phyloP scores from a whole-genome alignment of 2,888 invertebrate genomes.

The Tenthredo livida region DNA sequence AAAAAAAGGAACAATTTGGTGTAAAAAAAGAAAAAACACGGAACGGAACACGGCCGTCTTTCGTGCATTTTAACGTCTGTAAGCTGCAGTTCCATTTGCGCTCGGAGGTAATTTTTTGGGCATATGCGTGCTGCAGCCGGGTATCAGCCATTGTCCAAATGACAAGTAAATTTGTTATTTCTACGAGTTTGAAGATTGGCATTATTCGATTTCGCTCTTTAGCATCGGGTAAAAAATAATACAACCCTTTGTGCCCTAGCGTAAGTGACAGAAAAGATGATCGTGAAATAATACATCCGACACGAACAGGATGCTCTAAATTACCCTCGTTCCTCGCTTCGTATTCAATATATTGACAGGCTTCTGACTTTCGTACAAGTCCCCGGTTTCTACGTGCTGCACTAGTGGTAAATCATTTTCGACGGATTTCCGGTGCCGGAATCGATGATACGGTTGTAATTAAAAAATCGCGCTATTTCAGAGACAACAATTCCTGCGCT shows the following conservation, averaged over 20 bases:
- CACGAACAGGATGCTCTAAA: slow-evolving; percentile 52
- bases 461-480: neutral
- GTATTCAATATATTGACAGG: slow-evolving; percentile 45
- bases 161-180: slow-evolving; percentile 5
- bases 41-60: slow-evolving; percentile 41
- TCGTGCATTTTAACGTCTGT: slow-evolving; percentile 11
- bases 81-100: neutral
- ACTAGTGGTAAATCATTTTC: slow-evolving; percentile 21
- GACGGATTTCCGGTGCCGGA: slow-evolving; percentile 22
- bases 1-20: neutral
- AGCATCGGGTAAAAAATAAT: neutral
- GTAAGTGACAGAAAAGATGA: slow-evolving; percentile 4
- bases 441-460: neutral
- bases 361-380: neutral
- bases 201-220: neutral
- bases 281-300: slow-evolving; percentile 36
- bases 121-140: neutral
- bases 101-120: neutral
- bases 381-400: neutral
- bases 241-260: neutral
- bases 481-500: neutral
- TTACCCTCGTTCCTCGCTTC: slow-evolving; percentile 39
- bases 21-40: slow-evolving; percentile 18
- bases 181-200: neutral
- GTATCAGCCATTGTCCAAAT: slow-evolving; percentile 17